Evolutionary conservation across 2,888 invertebrate genomes (phyloP).

Genomic region (Cistogaster globosa): DNA sequence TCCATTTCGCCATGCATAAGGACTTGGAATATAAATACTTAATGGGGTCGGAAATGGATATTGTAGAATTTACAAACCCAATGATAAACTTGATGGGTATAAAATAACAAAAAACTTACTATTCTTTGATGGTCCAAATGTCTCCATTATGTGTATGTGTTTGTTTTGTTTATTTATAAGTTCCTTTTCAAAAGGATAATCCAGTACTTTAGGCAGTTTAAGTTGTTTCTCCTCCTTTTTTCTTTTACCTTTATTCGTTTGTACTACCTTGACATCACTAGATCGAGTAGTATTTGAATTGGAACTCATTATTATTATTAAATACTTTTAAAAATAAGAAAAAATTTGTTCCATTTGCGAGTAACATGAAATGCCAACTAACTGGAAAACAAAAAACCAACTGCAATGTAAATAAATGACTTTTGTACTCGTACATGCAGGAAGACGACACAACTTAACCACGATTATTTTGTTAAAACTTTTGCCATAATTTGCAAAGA

Average conservation of each 20-base stretch:
- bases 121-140: slow-evolving; percentile 76
- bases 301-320: slow-evolving; percentile 47
- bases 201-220: slow-evolving; percentile 71
- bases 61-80: no score
- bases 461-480: slow-evolving; percentile 33
- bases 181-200: slow-evolving; percentile 81
- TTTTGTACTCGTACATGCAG: slow-evolving; percentile 44
- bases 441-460: slow-evolving; percentile 44
- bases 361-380: slow-evolving; percentile 58
- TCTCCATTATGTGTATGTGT: slow-evolving; percentile 76
- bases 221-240: slow-evolving; percentile 16
- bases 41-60: no score
- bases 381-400: slow-evolving; percentile 19
- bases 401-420: slow-evolving; percentile 48
- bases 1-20: no score
- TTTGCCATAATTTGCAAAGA: slow-evolving; percentile 19
- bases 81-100: no score
- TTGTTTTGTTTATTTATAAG: slow-evolving; percentile 79
- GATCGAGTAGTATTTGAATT: slow-evolving; percentile 41
- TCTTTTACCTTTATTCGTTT: neutral
- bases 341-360: slow-evolving; percentile 49
- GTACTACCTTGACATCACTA: slow-evolving; percentile 6
- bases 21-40: no score
- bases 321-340: slow-evolving; percentile 45
- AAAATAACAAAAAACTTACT: slow-evolving; percentile 71